Conservation (phyloP, 2,888 invertebrate genomes). For the Catocala nupta region DNA sequence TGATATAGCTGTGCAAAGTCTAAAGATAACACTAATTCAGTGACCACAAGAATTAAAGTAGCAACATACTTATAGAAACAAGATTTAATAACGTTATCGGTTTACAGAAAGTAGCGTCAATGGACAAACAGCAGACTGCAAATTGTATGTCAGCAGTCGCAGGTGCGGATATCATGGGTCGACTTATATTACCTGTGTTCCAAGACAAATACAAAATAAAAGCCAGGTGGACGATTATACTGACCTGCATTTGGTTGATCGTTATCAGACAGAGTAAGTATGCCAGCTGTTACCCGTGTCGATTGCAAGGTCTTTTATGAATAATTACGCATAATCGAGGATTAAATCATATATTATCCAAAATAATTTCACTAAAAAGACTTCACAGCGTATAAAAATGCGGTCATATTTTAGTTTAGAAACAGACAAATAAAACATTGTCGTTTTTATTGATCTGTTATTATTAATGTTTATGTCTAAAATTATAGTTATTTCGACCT, state of each 20-base stretch:
- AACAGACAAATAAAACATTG: no score
- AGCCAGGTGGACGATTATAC: constrained; percentile 88
- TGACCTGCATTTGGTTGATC: constrained; percentile 88
- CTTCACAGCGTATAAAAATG: no score
- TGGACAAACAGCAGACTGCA: constrained; percentile 87
- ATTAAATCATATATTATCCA: no score
- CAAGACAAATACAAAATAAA: constrained; percentile 88
- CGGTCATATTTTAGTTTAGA: no score
- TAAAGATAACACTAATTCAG: constrained; percentile 2
- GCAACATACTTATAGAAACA: background rate
- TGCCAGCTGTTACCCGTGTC: background rate
- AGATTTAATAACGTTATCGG: background rate
- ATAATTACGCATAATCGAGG: background rate
- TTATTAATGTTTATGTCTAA: no score
- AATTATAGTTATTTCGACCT: no score
- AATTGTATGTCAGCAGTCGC: constrained; percentile 91
- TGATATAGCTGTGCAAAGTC: background rate
- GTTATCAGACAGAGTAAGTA: constrained; percentile 87
- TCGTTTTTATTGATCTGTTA: no score
- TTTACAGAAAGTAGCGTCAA: constrained; percentile 73
- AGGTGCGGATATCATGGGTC: constrained; percentile 89
- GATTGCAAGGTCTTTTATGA: background rate
- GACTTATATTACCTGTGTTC: constrained; percentile 88
- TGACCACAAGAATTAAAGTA: background rate
- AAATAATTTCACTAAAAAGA: no score